These are phyloP conservation scores for Drosophila conformis DNA, from an alignment of 2,888 invertebrate genomes.

Conservation along the genomic window DNA sequence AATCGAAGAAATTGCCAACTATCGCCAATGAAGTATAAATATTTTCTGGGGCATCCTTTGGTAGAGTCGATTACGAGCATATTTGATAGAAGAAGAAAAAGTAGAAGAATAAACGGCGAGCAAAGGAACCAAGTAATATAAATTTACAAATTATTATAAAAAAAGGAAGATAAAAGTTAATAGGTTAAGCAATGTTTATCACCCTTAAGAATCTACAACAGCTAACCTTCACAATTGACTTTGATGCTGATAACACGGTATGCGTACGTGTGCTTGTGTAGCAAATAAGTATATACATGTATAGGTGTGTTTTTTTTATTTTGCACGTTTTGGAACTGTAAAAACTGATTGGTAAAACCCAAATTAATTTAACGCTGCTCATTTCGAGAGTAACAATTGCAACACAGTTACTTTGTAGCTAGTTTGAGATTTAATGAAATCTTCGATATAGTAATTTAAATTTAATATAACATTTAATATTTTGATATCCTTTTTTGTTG, in stretches of 20 bases:
- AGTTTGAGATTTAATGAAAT: neutral
- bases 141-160: no score
- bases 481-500: neutral
- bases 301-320: no score
- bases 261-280: no score
- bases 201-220: no score
- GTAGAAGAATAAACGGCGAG: no score
- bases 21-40: neutral
- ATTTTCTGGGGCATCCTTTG: neutral
- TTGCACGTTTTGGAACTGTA: no score
- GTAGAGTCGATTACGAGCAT: neutral
- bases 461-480: neutral
- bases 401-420: slow-evolving; percentile 11
- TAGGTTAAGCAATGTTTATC: no score
- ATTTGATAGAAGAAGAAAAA: neutral
- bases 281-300: no score
- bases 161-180: no score
- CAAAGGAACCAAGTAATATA: neutral
- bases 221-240: neutral
- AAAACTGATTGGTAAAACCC: no score
- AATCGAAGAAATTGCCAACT: neutral
- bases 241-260: neutral
- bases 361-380: no score
- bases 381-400: neutral
- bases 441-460: neutral